Conservation (phyloP, 2,113 vertebrate genomes). For the Probosciger aterrimus region DNA sequence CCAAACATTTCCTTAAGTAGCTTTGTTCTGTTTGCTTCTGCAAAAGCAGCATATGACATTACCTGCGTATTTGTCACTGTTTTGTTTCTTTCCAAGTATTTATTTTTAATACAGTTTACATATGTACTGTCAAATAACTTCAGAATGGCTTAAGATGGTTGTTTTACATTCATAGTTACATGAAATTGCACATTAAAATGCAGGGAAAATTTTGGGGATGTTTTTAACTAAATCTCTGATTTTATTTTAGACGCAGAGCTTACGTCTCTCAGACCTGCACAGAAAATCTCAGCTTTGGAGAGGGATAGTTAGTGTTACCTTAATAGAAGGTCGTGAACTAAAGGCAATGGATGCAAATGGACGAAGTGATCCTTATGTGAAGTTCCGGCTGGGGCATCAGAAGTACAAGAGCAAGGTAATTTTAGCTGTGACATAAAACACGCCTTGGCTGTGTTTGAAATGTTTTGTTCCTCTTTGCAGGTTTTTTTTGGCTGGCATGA, state of each 20-base stretch:
- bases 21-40: background rate
- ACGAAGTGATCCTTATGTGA: slow-evolving; percentile 92
- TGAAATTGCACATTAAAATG: background rate
- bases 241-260: slow-evolving; percentile 86
- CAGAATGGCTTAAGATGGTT: background rate
- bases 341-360: slow-evolving; percentile 94
- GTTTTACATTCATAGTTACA: background rate
- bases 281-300: slow-evolving; percentile 93
- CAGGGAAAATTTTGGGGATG: background rate
- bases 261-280: slow-evolving; percentile 90
- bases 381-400: slow-evolving; percentile 93
- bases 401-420: slow-evolving; percentile 99
- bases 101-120: background rate
- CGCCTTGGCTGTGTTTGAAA: fast-evolving
- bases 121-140: background rate
- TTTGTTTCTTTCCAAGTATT: background rate
- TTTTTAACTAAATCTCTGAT: background rate
- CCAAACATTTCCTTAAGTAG: background rate
- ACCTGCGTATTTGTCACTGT: background rate
- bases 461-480: background rate
- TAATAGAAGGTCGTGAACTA: slow-evolving; percentile 88
- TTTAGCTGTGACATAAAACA: fast-evolving
- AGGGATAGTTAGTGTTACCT: slow-evolving; percentile 92
- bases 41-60: background rate
- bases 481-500: background rate